Base-by-base conservation (phyloP, 1,140 invertebrate species). In the Heliconius nattereri region DNA sequence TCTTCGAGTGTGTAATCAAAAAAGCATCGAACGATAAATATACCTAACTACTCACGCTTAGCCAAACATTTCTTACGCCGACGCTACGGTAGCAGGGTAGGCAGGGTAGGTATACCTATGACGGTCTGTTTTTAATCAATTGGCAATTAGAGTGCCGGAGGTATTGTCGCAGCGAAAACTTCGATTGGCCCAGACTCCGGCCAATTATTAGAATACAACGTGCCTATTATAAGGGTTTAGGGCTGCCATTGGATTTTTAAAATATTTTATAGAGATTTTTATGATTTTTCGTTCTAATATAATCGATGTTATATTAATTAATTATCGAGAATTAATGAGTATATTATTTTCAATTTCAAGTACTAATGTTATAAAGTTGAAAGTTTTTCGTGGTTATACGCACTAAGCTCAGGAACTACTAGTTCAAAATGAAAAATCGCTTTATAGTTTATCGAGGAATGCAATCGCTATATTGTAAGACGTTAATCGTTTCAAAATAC, bases 171-270 rank as follows among this genome's bases (percentile, higher is more conserved):
- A 70, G 72, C 76, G 80, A 79, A 87, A 90, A 89, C 86, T 90
- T 89, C 87, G 88, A 89, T 89, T 88, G 88, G 88, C 83, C 70
- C 75, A 83, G 80, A 82, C 85, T 84, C 84, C 85, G 83, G 84
- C 88, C 88, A 89, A 90, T 90, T 90, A 89, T 90, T 85, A 85
- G 77, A 86, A 89, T 89, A 89, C 84, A 86, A 85, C 85, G 85
- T 80, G 85, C 85, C 87, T 85, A 89, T 88, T 88, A 85, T 84
- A 82, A 75, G 78, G 40, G 73, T 40, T 76, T 75, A 81, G 80
- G 80, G 80, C 45, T 72, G 54, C 60, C 73, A 45, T 76, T 52
- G 11, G 13, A 60, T 35, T 66, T 75, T 26, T 66, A 45, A 70
- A 2, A 2, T 66, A 16, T 66, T 26, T 29, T 52, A 20, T 52